Evolutionary conservation across 2,888 invertebrate genomes (phyloP), one percentile per base, ranked within the genome.

Genomic region (Parochlus steinenii): DNA sequence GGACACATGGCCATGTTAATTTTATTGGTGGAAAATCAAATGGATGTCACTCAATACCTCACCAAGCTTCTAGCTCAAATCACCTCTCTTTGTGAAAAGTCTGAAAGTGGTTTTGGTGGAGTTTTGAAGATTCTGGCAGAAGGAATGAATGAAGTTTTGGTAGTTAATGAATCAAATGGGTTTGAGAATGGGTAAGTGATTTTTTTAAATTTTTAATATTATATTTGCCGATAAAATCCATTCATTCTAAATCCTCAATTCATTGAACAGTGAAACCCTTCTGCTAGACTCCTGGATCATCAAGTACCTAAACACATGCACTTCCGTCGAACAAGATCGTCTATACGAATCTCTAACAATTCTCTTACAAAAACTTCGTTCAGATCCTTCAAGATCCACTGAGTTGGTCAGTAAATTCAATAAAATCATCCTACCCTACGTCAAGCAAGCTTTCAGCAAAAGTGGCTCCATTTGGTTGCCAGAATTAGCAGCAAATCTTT

Each of bases 1-100:
- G 57, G 56, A 0, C 59, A 62, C 28, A 48, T 58, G 42, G 54
- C 57, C 1, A 20, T 61, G 24, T 40, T 62, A 8, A 51, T 59
- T 24, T 42, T 61, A 4, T 56, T 52, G 33, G 47, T 54, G 1
- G 54, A 57, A 26, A 48, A 54, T 23, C 45, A 49, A 2, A 45
- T 49, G 26, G 48, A 57, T 19, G 47, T 62, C 8, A 47, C 50
- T 2, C 49, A 53, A 11, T 55, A 55, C 37, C 48, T 51, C 6
- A 39, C 39, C 14, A 56, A 58, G 39, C 35, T 64, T 3, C 33
- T 58, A 2, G 40, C 44, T 10, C 54, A 57, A 30, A 38, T 60
- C 19, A 22, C 43, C 0, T 40, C 40, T 18, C 6, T 26, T 6
- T 19, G 30, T 8, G 19, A 24, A 12, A 14, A 8, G 22, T 10